Conservation (phyloP, 1,140 invertebrate genomes). For the Cephus cinctus region DNA sequence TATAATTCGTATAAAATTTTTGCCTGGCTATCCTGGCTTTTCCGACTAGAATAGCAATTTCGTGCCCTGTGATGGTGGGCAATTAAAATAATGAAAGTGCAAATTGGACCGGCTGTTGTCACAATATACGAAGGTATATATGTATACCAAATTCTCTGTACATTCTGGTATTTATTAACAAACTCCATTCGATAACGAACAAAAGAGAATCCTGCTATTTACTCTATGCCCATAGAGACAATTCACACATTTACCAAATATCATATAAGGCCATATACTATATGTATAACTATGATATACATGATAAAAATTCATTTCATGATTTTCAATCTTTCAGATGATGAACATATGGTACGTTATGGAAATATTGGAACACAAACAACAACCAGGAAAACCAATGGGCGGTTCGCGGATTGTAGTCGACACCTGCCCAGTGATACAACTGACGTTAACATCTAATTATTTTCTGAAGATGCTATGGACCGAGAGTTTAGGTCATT, state of each 20-base stretch:
- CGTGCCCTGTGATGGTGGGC: background rate
- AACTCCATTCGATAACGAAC: constrained; percentile 11
- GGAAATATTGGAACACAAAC: constrained; percentile 35
- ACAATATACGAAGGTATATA: background rate
- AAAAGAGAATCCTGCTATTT: constrained; percentile 28
- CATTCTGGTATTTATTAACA: constrained; percentile 21
- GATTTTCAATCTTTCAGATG: constrained; percentile 37
- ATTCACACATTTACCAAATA: constrained; percentile 19
- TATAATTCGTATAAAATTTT: too few relatives aligned
- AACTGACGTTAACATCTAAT: constrained; percentile 7
- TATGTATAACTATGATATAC: too few relatives aligned
- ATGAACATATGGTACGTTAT: constrained; percentile 46
- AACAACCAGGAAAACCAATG: constrained; percentile 15
- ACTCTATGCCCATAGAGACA: constrained; percentile 19
- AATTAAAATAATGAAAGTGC: constrained; percentile 23
- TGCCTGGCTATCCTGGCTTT: too few relatives aligned
- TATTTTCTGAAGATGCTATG: constrained; percentile 26
- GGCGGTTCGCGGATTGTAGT: constrained; percentile 13
- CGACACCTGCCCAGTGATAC: constrained; percentile 33
- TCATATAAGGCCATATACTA: too few relatives aligned
- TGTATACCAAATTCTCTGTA: background rate
- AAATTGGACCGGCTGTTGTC: constrained; percentile 12
- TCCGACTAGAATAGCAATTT: too few relatives aligned
- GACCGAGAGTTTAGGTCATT: constrained; percentile 31
- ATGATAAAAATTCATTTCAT: too few relatives aligned